Percentiles rank a stretch among this genome's conserved stretches.
phyloP scores from a whole-genome alignment of 2,113 vertebrate genomes.

The Microtus richardsoni region DNA sequence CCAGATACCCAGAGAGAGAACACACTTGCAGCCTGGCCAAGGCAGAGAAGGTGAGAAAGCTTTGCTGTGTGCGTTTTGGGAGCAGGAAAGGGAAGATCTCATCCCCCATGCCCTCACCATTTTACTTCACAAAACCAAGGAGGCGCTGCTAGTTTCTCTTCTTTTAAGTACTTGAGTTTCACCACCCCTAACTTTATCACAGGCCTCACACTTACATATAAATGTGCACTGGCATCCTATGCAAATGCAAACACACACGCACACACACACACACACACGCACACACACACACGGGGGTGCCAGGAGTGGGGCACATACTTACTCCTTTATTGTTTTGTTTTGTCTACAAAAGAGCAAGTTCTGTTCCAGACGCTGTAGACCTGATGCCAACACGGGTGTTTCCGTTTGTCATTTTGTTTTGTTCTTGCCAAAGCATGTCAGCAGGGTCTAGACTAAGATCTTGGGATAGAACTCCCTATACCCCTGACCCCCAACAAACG shows the following conservation, averaged over 20 bases:
- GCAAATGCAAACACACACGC: not conserved
- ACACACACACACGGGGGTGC: not conserved
- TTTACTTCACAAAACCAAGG: not conserved
- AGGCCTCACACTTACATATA: not conserved
- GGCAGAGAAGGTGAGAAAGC: conserved; percentile 63
- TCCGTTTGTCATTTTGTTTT: not conserved
- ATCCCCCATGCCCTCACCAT: not conserved
- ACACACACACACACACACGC: not conserved
- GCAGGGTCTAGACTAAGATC: not conserved
- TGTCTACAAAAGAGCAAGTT: conserved; percentile 9
- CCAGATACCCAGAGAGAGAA: conserved; percentile 73
- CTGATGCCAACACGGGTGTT: not conserved
- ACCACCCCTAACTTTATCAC: not conserved
- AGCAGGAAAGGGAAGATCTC: not conserved
- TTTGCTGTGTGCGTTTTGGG: conserved; percentile 54
- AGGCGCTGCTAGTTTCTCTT: conserved; percentile 71
- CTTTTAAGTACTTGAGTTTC: conserved; percentile 77
- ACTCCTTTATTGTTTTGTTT: conserved; percentile 1
- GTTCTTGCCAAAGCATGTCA: conserved; percentile 5
- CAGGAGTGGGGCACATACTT: not conserved
- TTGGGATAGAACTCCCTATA: not conserved
- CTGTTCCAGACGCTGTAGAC: not conserved
- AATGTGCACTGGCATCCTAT: not conserved
- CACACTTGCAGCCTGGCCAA: conserved; percentile 72
- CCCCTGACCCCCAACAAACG: not conserved